Evolutionary conservation across 2,113 vertebrate genomes (phyloP), one percentile per base, ranked within the genome.

Genomic region (Cyphomyrus discorhynchus): DNA sequence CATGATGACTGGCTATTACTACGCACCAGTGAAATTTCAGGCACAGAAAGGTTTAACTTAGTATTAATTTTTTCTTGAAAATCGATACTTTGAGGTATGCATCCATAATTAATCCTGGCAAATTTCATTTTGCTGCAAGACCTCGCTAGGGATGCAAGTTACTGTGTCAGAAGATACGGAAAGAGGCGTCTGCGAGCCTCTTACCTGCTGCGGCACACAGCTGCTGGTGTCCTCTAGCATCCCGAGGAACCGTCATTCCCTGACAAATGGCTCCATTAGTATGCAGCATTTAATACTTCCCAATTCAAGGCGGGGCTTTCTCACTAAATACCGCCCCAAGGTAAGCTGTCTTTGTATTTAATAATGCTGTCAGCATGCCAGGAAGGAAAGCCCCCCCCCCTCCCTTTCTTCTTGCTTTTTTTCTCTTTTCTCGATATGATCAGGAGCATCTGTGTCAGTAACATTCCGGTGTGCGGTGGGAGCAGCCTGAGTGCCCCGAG

Each of bases 251-350:
- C 89, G 46, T 89, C 89, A 49, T 66, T 89, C 74, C 84, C 84
- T 90, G 92, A 92, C 87, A 92, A 92, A 92, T 90, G 77, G 56
- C 89, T 5, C 66, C 27, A 91, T 92, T 91, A 90, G 89, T 88
- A 89, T 91, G 80, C 88, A 86, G 31, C 89, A 86, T 91, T 91
- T 91, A 88, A 91, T 88, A 93, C 89, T 85, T 49, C 47, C 88
- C 85, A 88, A 91, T 90, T 89, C 74, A 90, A 88, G 84, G 89
- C 47, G 84, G 52, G 56, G 80, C 87, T 84, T 45, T 90, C 83
- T 90, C n/a, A 88, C 47, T 91, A 90, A 89, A 93, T 91, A 77
- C 70, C 80, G 77, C 91, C 91, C 88, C 86, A 46, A 88, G 70
- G 86, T 86, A 50, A 58, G 39, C 89, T 89, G 19, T 82, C 45